Percentiles rank a stretch among this genome's conserved stretches.
phyloP scores from a whole-genome alignment of 92 coral and sea anemone genomes.

The Parazoanthus atlanticus region DNA sequence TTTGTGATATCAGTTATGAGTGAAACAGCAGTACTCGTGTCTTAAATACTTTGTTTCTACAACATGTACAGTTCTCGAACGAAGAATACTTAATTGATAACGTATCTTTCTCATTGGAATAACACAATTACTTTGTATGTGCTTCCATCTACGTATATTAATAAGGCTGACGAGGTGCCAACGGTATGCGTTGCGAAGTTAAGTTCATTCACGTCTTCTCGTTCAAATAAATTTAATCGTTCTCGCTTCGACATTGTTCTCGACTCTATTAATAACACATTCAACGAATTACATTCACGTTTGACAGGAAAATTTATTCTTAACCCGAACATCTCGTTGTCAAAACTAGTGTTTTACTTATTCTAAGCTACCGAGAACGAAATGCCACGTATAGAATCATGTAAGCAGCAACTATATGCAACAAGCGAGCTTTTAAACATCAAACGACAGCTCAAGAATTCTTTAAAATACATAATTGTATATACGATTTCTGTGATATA shows the following conservation, averaged over 20 bases:
- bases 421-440: background rate
- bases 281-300: background rate
- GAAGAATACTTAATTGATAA: background rate
- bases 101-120: background rate
- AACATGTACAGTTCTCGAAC: background rate
- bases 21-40: conserved; percentile 2
- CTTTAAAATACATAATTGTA: background rate
- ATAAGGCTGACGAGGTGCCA: background rate
- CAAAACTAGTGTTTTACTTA: background rate
- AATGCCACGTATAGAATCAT: background rate
- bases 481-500: background rate
- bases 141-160: background rate
- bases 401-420: background rate
- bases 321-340: background rate
- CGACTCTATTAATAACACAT: background rate
- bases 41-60: background rate
- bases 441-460: conserved; percentile 24
- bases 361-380: background rate
- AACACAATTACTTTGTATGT: background rate
- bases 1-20: background rate
- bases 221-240: conserved; percentile 16
- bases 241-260: background rate
- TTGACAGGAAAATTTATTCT: background rate
- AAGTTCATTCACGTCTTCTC: background rate
- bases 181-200: background rate